Evolutionary conservation across 2,888 invertebrate genomes (phyloP), one percentile per base, ranked within the genome.

Genomic region (Slavum lentiscoides): DNA sequence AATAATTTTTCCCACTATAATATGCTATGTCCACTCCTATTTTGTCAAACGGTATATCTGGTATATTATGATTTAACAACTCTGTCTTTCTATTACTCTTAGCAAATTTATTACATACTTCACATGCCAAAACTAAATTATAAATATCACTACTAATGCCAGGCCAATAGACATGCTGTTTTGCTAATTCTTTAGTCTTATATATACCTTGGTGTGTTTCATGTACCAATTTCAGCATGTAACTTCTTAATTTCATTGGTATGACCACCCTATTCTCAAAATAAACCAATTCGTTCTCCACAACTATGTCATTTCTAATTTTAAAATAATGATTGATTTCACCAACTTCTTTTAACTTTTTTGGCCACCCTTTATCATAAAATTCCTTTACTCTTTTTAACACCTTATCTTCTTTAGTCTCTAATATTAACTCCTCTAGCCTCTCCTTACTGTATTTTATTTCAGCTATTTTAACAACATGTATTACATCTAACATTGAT

Each of bases 41-140:
- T 23, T 49, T 70, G n/a, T 82, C 37, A 80, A 77, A 83, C 15
- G 80, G 70, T 58, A 80, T 74, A 37, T 74, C 21, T 53, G 82
- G 82, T 73, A 82, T 61, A 11, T 73, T 49, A 67, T 72, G 82
- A 73, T 49, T 62, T 2, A 73, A 7, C 74, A 82, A 67, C 17
- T 77, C 70, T 19, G 39, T 67, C 59, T 67, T 72, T 11, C 67
- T 66, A 39, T 30, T 55, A 23, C 53, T 30, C 39, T 58, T 66
- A 37, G 23, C 17, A 55, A 37, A 30, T 43, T 53, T 75, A 37
- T 70, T 58, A 73, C 72, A 81, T 5, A 66, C n/a, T n/a, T n/a
- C n/a, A n/a, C n/a, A n/a, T n/a, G n/a, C n/a, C n/a, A n/a, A n/a
- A n/a, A n/a, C n/a, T n/a, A n/a, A n/a, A n/a, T n/a, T n/a, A n/a